phyloP scores from a whole-genome alignment of 1,140 invertebrate species.

The Calliopsis andreniformis region DNA sequence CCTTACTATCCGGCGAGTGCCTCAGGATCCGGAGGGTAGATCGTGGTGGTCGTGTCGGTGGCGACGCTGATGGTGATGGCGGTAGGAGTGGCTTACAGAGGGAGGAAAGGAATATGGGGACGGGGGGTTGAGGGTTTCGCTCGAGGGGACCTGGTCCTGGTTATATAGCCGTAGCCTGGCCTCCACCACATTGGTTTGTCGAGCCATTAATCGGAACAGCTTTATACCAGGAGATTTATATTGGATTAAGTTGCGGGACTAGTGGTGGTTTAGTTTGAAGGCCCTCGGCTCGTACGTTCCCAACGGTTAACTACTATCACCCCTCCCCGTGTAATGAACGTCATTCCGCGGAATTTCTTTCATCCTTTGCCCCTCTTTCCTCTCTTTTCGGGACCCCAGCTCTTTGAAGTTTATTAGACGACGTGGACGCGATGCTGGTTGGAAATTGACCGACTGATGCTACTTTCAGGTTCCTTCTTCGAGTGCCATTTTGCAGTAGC shows the following conservation, averaged over 20 bases:
- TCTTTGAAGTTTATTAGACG: conserved; percentile 44
- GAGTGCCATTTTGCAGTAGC: neutral
- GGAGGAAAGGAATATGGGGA: conserved; percentile 54
- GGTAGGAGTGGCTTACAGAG: conserved; percentile 61
- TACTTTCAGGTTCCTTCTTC: neutral
- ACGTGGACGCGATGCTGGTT: conserved; percentile 16
- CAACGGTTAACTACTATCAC: conserved; percentile 55
- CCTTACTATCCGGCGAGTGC: conserved; percentile 48
- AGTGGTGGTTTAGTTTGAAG: conserved; percentile 73
- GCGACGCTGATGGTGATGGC: conserved; percentile 63
- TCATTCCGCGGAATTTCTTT: conserved; percentile 59
- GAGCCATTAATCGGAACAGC: conserved; percentile 79
- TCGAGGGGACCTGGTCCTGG: conserved; percentile 58
- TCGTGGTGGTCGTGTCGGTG: conserved; percentile 59
- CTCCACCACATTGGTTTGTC: conserved; percentile 79
- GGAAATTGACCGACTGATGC: conserved; percentile 34
- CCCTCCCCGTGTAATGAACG: conserved; percentile 62
- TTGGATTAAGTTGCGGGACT: conserved; percentile 76
- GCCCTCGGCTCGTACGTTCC: conserved; percentile 45
- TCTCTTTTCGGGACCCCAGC: neutral
- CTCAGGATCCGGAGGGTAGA: conserved; percentile 51
- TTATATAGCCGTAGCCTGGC: conserved; percentile 65
- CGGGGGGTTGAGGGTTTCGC: conserved; percentile 40
- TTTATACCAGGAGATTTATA: conserved; percentile 79
- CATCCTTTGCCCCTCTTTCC: neutral